Percentiles rank a stretch among this genome's conserved stretches.
These are phyloP conservation scores for Myotis daubentonii DNA, from an alignment of 2,797 vertebrate genomes.

Conservation along the genomic window DNA sequence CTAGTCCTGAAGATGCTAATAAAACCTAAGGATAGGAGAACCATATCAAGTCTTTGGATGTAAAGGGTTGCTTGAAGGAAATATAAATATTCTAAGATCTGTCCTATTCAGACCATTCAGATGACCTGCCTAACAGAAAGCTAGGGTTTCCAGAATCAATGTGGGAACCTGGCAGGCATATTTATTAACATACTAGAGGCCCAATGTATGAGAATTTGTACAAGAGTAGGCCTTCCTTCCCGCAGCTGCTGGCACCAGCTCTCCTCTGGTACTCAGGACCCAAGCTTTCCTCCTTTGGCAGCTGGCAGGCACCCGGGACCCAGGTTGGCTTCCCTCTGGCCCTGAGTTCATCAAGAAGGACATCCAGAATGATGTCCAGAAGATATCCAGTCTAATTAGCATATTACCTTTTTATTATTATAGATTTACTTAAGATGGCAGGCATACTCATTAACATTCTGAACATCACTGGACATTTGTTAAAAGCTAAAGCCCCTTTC, in stretches of 20 bases:
- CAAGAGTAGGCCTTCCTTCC: too few species aligned
- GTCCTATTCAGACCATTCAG: not conserved
- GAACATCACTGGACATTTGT: not conserved
- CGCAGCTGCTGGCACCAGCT: too few species aligned
- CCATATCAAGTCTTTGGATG: not conserved
- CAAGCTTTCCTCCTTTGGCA: too few species aligned
- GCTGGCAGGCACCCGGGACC: too few species aligned
- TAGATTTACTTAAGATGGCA: not conserved
- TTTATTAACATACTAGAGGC: not conserved
- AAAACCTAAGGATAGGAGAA: not conserved
- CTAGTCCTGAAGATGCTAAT: not conserved
- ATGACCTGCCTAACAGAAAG: not conserved
- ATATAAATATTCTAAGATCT: not conserved
- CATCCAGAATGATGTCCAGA: too few species aligned
- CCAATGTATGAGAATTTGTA: too few species aligned
- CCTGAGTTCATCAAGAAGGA: too few species aligned
- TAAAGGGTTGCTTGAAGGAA: not conserved
- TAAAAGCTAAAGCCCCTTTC: not conserved
- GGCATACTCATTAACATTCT: not conserved
- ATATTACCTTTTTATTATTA: too few species aligned
- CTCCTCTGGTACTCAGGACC: too few species aligned
- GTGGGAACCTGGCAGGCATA: not conserved
- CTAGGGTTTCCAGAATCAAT: not conserved
- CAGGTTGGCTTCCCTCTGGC: too few species aligned
- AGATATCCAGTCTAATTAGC: too few species aligned